A percentile compares a stretch with the other conserved stretches of the same genome.
phyloP scores from a whole-genome alignment of 92 coral and sea anemone genomes.

The Umimayanthus kanabou region DNA sequence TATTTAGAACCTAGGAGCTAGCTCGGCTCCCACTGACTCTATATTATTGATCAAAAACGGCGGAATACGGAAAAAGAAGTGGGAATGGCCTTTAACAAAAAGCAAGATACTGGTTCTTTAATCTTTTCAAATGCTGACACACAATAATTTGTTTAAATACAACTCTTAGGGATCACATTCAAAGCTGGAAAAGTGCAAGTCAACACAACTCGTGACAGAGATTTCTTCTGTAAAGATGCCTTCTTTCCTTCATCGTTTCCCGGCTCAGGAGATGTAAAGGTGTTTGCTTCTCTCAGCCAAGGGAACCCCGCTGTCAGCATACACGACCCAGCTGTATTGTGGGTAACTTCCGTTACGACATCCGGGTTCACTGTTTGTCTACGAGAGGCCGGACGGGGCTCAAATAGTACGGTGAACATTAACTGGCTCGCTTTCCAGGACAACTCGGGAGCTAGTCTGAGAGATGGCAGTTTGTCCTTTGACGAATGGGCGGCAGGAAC shows the following conservation, averaged over 20 bases:
- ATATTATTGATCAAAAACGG: background rate
- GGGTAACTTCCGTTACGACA: slow-evolving; percentile 56
- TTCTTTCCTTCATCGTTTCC: slow-evolving; percentile 42
- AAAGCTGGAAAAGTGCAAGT: slow-evolving; percentile 55
- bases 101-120: background rate
- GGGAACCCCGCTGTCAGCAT: slow-evolving; percentile 35
- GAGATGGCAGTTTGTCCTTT: slow-evolving; percentile 20
- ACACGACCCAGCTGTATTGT: slow-evolving; percentile 55
- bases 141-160: background rate
- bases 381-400: slow-evolving; percentile 53
- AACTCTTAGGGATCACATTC: slow-evolving; percentile 28
- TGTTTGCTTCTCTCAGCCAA: slow-evolving; percentile 46
- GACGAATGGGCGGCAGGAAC: slow-evolving; percentile 35
- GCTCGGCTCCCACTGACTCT: background rate
- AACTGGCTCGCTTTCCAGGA: slow-evolving; percentile 58
- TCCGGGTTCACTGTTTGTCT: slow-evolving; percentile 49
- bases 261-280: slow-evolving; percentile 38
- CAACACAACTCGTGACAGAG: slow-evolving; percentile 37
- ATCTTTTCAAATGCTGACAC: background rate
- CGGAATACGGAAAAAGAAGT: background rate
- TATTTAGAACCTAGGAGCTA: no score
- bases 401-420: slow-evolving; percentile 26
- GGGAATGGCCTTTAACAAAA: background rate
- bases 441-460: slow-evolving; percentile 21
- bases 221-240: slow-evolving; percentile 48